These are phyloP conservation scores for Listrodromus nycthemerus DNA, from an alignment of 2,888 invertebrate genomes.

Conservation along the genomic window DNA sequence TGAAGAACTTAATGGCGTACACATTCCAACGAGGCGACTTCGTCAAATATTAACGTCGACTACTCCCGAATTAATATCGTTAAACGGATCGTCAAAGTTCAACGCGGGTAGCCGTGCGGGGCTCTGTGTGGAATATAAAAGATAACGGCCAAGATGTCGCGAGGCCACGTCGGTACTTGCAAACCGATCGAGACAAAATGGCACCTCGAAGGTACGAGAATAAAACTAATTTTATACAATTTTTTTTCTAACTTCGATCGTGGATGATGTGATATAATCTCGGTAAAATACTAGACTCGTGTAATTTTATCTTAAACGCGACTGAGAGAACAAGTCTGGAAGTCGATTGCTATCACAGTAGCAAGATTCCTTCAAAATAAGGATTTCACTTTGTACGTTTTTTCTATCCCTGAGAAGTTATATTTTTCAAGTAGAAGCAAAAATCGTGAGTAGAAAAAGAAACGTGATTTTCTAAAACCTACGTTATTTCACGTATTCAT, in stretches of 20 bases:
- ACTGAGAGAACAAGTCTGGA: neutral
- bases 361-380: neutral
- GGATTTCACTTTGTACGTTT: neutral
- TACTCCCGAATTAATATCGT: conserved; percentile 78
- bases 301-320: neutral
- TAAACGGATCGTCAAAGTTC: conserved; percentile 69
- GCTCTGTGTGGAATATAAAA: conserved; percentile 28
- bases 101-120: conserved; percentile 12
- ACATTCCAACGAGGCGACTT: conserved; percentile 67
- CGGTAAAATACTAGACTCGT: neutral
- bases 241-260: neutral
- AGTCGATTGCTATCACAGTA: neutral
- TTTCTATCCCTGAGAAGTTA: neutral
- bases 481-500: neutral
- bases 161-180: neutral
- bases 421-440: neutral
- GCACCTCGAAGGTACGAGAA: neutral
- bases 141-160: conserved; percentile 35
- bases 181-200: neutral
- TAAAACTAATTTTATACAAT: neutral
- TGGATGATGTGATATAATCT: too few species aligned
- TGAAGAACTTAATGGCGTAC: conserved; percentile 76
- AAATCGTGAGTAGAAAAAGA: neutral
- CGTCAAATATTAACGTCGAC: conserved; percentile 77
- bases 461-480: neutral